These are phyloP conservation scores for Neosilurus hyrtlii DNA, from an alignment of 2,797 vertebrate species.

Conservation along the genomic window DNA sequence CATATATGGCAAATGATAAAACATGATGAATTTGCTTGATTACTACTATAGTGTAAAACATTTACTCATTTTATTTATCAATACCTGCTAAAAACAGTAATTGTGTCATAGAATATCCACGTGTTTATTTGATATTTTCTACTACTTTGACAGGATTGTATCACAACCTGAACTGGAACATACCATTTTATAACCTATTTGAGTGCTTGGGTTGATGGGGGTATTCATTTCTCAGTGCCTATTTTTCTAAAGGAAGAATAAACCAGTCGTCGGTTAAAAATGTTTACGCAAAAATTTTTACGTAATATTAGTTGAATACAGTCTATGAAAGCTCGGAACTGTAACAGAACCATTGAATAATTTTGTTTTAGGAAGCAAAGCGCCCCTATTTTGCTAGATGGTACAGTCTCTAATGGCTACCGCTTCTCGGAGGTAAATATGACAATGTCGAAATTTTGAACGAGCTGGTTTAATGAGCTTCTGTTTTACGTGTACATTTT, in stretches of 20 bases:
- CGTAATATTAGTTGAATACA: accelerated
- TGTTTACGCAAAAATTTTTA: too few species aligned
- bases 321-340: too few species aligned
- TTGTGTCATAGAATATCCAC: background rate
- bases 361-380: background rate
- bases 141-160: slow-evolving; percentile 2
- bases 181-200: slow-evolving; percentile 17
- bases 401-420: slow-evolving; percentile 71
- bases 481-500: background rate
- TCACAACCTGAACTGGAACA: slow-evolving; percentile 8
- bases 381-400: slow-evolving; percentile 46
- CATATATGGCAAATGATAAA: slow-evolving; percentile 53
- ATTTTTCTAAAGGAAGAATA: background rate
- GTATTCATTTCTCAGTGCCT: background rate
- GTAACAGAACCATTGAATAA: background rate
- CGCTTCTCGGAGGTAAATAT: slow-evolving; percentile 71
- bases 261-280: background rate
- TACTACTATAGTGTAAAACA: background rate
- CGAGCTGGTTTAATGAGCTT: background rate
- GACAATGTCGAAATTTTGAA: slow-evolving; percentile 48
- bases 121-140: background rate
- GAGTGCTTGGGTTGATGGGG: too few species aligned
- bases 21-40: background rate
- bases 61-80: background rate
- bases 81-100: background rate